phyloP scores from a whole-genome alignment of 2,113 vertebrate species.

The Urocynchramus pylzowi region DNA sequence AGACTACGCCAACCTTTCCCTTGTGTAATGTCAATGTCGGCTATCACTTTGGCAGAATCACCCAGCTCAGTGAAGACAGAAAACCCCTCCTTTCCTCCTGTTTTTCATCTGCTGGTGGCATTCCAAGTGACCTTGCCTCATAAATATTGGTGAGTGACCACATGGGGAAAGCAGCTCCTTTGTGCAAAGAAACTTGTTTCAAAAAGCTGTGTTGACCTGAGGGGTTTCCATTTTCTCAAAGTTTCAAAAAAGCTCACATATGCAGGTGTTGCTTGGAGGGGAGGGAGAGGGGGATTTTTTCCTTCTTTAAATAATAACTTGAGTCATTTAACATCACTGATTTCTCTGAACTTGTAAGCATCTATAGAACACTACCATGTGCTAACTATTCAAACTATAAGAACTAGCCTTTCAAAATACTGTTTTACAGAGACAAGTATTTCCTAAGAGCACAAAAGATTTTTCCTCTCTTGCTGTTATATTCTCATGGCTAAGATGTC shows the following conservation, averaged over 20 bases:
- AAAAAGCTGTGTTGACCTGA: neutral
- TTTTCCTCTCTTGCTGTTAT: neutral
- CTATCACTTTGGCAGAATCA: constrained; percentile 68
- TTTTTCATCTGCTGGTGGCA: constrained; percentile 56
- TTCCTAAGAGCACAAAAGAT: neutral
- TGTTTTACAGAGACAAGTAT: neutral
- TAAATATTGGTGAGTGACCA: constrained; percentile 67
- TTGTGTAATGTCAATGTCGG: constrained; percentile 68
- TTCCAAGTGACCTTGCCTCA: constrained; percentile 74
- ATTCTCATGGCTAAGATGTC: neutral
- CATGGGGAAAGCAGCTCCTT: constrained; percentile 29
- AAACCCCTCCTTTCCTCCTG: constrained; percentile 15
- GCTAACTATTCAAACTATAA: neutral
- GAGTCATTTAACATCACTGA: neutral
- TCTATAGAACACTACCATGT: neutral
- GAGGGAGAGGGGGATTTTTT: neutral
- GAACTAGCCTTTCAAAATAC: neutral
- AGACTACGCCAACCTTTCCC: constrained; percentile 56
- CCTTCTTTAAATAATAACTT: neutral
- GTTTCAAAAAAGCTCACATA: neutral
- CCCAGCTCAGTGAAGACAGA: constrained; percentile 67
- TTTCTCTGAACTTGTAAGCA: neutral
- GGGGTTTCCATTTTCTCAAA: neutral
- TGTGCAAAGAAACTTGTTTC: constrained; percentile 23
- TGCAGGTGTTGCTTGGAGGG: neutral